Conservation (phyloP, 2,113 vertebrate genomes). For the Malurus melanocephalus region DNA sequence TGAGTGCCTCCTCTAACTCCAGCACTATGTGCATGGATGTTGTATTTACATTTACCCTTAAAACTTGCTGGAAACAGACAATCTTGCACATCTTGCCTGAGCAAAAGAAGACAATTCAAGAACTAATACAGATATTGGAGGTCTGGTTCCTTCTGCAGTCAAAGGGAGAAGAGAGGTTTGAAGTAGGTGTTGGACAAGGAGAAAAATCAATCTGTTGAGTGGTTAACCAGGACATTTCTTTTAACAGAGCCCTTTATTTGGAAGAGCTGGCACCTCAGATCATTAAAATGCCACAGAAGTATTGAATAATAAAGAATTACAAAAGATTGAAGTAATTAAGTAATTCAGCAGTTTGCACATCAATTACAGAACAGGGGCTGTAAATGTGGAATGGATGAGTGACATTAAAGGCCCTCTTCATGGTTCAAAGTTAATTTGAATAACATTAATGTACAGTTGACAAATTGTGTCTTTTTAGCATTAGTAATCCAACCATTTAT, state of each 20-base stretch:
- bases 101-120: background rate
- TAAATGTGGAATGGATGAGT: conserved; percentile 46
- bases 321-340: conserved; percentile 48
- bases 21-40: background rate
- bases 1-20: background rate
- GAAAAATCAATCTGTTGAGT: conserved; percentile 5
- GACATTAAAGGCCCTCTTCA: conserved; percentile 56
- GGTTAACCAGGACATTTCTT: background rate
- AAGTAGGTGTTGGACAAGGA: background rate
- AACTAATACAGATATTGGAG: background rate
- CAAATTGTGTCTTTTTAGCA: conserved; percentile 36
- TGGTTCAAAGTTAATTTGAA: conserved; percentile 56
- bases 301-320: background rate
- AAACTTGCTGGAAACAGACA: background rate
- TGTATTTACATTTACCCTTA: background rate
- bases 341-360: conserved; percentile 41
- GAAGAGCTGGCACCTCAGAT: background rate
- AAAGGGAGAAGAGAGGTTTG: background rate
- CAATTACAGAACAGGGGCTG: conserved; percentile 12
- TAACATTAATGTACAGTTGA: conserved; percentile 60
- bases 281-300: conserved; percentile 16
- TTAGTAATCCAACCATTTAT: conserved; percentile 60
- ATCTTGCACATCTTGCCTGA: background rate
- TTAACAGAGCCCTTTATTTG: background rate
- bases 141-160: background rate